These are phyloP conservation scores for Argopecten irradians DNA, from an alignment of 1,140 invertebrate species.

Conservation along the genomic window DNA sequence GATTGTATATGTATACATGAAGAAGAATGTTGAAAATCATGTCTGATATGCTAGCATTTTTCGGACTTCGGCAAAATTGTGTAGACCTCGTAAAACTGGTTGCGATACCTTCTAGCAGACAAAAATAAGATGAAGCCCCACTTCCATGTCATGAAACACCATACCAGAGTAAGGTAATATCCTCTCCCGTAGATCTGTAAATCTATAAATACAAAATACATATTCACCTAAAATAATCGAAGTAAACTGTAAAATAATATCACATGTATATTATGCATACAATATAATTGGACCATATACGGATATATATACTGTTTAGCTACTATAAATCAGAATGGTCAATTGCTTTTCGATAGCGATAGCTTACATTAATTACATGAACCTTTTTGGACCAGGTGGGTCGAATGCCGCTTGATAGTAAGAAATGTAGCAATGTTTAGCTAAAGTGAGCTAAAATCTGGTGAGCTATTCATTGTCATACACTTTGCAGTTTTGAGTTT, in stretches of 20 bases:
- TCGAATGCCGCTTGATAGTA: no score
- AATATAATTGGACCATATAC: background rate
- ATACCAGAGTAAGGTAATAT: slow-evolving; percentile 72
- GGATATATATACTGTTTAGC: background rate
- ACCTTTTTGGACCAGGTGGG: no score
- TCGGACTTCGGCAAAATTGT: background rate
- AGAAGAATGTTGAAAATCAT: no score
- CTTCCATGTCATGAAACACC: slow-evolving; percentile 76
- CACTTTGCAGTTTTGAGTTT: no score
- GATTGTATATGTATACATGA: no score
- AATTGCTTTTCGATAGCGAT: background rate
- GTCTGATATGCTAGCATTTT: background rate
- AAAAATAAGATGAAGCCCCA: slow-evolving; percentile 73
- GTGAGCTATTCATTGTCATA: no score
- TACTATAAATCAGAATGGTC: background rate
- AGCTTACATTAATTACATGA: no score
- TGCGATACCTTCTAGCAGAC: slow-evolving; percentile 62
- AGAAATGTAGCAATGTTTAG: no score
- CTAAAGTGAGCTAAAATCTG: no score
- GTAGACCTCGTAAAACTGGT: background rate
- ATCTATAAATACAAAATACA: slow-evolving; percentile 59
- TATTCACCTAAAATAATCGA: background rate
- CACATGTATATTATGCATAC: background rate
- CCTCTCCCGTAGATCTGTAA: slow-evolving; percentile 64
- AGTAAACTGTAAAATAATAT: background rate